These are phyloP conservation scores for Apus apus DNA, from an alignment of 2,113 vertebrate genomes.

Conservation along the genomic window DNA sequence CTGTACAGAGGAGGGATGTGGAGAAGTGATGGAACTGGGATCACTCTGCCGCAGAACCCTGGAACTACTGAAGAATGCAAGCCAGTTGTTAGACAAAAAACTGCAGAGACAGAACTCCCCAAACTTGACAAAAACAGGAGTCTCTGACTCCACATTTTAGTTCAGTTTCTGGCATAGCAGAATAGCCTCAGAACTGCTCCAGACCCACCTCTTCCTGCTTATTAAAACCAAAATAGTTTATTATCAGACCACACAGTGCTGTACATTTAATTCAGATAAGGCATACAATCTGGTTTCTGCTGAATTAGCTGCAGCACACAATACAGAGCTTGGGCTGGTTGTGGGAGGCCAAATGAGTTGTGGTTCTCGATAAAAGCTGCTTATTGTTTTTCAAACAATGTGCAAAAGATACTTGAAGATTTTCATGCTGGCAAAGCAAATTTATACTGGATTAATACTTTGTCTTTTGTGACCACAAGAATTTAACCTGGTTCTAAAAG, in stretches of 20 bases:
- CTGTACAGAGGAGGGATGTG: background rate
- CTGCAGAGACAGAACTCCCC: background rate
- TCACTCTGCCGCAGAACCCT: background rate
- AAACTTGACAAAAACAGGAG: background rate
- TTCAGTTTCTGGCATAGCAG: background rate
- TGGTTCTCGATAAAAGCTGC: background rate
- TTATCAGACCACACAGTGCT: background rate
- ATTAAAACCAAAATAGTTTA: background rate
- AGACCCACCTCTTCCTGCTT: background rate
- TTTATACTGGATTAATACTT: background rate
- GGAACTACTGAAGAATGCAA: background rate
- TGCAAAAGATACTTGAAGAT: background rate
- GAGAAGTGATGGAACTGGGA: background rate
- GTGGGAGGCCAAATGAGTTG: background rate
- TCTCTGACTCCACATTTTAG: background rate
- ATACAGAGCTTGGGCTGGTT: background rate
- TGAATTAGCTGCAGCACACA: background rate
- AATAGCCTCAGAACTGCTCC: background rate
- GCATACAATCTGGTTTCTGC: background rate
- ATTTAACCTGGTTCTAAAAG: background rate
- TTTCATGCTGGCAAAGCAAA: background rate
- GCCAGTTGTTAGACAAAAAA: background rate
- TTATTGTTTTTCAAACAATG: constrained; percentile 8
- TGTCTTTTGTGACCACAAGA: background rate
- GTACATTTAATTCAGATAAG: background rate